phyloP scores from a whole-genome alignment of 1,140 invertebrate genomes.

The Bradysia coprophila region DNA sequence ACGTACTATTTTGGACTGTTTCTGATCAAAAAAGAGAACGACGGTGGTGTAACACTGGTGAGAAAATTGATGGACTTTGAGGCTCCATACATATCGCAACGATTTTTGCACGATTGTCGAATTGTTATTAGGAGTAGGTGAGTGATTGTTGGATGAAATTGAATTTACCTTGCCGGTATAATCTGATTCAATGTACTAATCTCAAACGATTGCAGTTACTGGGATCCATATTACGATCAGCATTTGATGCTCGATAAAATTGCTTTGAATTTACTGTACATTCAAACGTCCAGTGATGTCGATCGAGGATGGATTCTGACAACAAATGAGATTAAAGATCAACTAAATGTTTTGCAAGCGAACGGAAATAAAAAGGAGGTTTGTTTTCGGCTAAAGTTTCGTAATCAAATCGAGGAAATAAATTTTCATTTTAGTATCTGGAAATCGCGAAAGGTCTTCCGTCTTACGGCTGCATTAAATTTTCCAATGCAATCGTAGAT shows the following conservation, averaged over 20 bases:
- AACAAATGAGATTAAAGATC: slow-evolving; percentile 44
- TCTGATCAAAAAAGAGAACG: slow-evolving; percentile 58
- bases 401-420: slow-evolving; percentile 3
- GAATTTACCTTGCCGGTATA: neutral
- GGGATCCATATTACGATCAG: slow-evolving; percentile 70
- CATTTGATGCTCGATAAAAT: slow-evolving; percentile 62
- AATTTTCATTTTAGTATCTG: slow-evolving; percentile 49
- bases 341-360: slow-evolving; percentile 47
- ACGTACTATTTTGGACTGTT: slow-evolving; percentile 78
- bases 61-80: slow-evolving; percentile 89
- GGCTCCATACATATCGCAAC: slow-evolving; percentile 82
- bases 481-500: slow-evolving; percentile 28
- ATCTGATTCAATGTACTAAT: neutral
- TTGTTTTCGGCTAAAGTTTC: slow-evolving; percentile 7
- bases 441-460: slow-evolving; percentile 59
- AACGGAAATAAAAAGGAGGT: slow-evolving; percentile 69
- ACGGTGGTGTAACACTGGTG: slow-evolving; percentile 52
- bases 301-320: slow-evolving; percentile 67
- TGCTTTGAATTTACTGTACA: slow-evolving; percentile 70
- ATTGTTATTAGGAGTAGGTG: slow-evolving; percentile 60
- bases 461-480: slow-evolving; percentile 75
- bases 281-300: slow-evolving; percentile 72
- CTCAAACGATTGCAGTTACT: slow-evolving; percentile 42
- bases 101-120: slow-evolving; percentile 36
- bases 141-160: slow-evolving; percentile 8